Conservation (phyloP, 2,888 invertebrate genomes). For the Timema cristinae region DNA sequence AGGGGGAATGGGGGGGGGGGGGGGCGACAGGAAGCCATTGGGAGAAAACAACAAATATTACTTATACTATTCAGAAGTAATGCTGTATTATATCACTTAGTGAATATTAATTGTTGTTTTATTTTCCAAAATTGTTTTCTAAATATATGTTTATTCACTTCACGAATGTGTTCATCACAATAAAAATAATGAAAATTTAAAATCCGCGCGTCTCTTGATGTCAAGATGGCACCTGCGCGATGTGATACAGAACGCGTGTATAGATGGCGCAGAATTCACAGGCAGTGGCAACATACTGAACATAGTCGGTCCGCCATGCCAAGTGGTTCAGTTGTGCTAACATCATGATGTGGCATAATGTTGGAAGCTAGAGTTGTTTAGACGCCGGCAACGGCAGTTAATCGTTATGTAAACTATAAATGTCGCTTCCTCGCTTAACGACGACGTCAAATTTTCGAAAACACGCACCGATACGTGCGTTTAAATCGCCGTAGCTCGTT, state of each 20-base stretch:
- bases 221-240: constrained; percentile 24
- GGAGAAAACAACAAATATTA: not conserved
- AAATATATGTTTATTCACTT: too few species aligned
- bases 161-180: too few species aligned
- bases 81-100: too few species aligned
- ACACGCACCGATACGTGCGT: constrained; percentile 30
- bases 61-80: too few species aligned
- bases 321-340: constrained; percentile 44
- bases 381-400: constrained; percentile 34
- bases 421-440: constrained; percentile 31
- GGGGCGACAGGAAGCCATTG: not conserved
- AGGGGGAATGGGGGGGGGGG: not conserved
- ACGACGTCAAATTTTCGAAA: constrained; percentile 27
- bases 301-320: constrained; percentile 32
- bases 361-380: constrained; percentile 37
- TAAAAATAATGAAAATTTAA: too few species aligned
- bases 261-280: constrained; percentile 27
- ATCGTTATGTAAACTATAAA: constrained; percentile 42
- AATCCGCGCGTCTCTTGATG: too few species aligned
- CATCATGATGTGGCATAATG: constrained; percentile 48
- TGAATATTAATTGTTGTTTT: too few species aligned
- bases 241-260: constrained; percentile 17
- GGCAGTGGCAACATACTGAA: not conserved
- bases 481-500: constrained; percentile 30
- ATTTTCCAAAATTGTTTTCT: too few species aligned